These are phyloP conservation scores for Aphelinus atriplicis DNA, from an alignment of 1,140 invertebrate genomes.

Conservation along the genomic window DNA sequence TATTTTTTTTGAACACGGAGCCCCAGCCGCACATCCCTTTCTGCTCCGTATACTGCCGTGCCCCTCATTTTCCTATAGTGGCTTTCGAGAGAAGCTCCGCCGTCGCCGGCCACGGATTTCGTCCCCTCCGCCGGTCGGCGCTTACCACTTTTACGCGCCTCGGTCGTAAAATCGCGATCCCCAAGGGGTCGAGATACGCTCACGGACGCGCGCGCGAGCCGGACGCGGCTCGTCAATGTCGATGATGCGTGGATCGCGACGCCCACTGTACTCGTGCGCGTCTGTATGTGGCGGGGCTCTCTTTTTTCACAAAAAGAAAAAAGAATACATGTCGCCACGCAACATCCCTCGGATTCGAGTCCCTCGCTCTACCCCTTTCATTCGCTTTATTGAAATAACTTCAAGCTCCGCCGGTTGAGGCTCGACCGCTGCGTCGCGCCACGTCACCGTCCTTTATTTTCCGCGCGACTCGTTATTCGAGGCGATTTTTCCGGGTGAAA, in stretches of 20 bases:
- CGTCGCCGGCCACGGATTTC: too few species aligned
- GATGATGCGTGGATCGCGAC: slow-evolving; percentile 65
- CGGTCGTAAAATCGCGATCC: slow-evolving; percentile 27
- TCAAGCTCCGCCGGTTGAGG: background rate
- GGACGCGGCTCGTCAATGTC: slow-evolving; percentile 64
- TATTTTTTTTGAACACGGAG: background rate
- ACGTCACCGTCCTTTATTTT: too few species aligned
- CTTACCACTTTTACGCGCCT: background rate
- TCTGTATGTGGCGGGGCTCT: slow-evolving; percentile 23
- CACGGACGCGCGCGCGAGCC: slow-evolving; percentile 39
- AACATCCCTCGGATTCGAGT: slow-evolving; percentile 22
- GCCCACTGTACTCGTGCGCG: slow-evolving; percentile 47
- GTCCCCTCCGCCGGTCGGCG: background rate
- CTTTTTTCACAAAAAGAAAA: slow-evolving; percentile 7
- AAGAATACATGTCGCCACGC: background rate
- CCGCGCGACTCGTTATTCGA: too few species aligned
- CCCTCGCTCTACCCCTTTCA: slow-evolving; percentile 43
- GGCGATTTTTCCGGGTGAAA: too few species aligned
- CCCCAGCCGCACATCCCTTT: background rate
- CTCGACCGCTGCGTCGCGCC: too few species aligned
- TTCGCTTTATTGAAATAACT: slow-evolving; percentile 57
- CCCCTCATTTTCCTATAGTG: slow-evolving; percentile 16
- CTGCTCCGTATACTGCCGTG: background rate
- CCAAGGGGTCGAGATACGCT: slow-evolving; percentile 8
- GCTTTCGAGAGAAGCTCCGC: slow-evolving; percentile 1